These are phyloP conservation scores for Salpingus planirostris DNA, from an alignment of 2,888 invertebrate genomes.

Conservation along the genomic window DNA sequence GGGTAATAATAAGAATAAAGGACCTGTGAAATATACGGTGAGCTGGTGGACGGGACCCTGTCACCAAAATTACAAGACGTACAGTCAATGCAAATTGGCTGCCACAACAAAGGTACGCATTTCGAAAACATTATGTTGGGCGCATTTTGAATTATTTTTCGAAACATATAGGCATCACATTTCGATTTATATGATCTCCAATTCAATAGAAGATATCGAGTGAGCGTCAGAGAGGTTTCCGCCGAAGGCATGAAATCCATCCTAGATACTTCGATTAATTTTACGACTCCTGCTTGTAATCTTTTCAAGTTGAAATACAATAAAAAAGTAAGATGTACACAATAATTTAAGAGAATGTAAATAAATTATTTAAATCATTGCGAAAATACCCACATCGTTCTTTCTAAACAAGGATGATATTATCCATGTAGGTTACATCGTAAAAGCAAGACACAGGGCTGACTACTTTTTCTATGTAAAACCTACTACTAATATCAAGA, in stretches of 20 bases:
- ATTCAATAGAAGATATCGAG: slow-evolving; percentile 49
- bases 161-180: slow-evolving; percentile 46
- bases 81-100: slow-evolving; percentile 41
- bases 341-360: slow-evolving; percentile 3
- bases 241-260: slow-evolving; percentile 26
- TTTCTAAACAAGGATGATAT: too few relatives aligned
- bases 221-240: slow-evolving; percentile 43
- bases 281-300: slow-evolving; percentile 47
- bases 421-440: too few relatives aligned
- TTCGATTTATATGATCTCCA: slow-evolving; percentile 51
- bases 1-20: slow-evolving; percentile 21
- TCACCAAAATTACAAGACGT: slow-evolving; percentile 38
- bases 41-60: slow-evolving; percentile 37
- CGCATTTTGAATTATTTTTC: too few relatives aligned
- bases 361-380: slow-evolving; percentile 4
- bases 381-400: too few relatives aligned
- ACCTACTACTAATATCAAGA: too few relatives aligned
- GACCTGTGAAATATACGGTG: slow-evolving; percentile 29
- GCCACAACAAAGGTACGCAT: slow-evolving; percentile 49
- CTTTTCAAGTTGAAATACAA: slow-evolving; percentile 20
- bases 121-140: too few relatives aligned
- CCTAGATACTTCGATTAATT: slow-evolving; percentile 44
- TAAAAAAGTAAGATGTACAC: slow-evolving; percentile 16
- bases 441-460: too few relatives aligned
- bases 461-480: too few relatives aligned